These are phyloP conservation scores for Tachystola acroxantha DNA, from an alignment of 2,888 invertebrate genomes.

Conservation along the genomic window DNA sequence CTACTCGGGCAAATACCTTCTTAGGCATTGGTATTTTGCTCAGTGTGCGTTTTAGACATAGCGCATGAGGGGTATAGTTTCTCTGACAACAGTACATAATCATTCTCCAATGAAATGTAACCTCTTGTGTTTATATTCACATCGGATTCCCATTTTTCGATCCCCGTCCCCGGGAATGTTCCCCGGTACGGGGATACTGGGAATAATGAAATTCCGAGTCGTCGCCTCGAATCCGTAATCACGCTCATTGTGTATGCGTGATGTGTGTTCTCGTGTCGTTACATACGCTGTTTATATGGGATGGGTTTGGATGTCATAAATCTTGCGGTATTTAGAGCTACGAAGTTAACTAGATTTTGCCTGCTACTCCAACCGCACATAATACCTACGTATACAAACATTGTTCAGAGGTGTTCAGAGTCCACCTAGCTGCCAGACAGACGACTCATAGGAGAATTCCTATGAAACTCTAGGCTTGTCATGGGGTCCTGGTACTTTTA, in stretches of 20 bases:
- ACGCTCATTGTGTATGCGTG: slow-evolving; percentile 8
- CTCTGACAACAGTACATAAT: not conserved
- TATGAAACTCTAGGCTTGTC: too few species aligned
- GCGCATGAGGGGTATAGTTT: not conserved
- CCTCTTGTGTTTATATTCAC: not conserved
- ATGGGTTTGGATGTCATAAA: not conserved
- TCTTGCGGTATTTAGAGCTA: not conserved
- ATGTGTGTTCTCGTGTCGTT: not conserved
- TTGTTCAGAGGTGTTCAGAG: too few species aligned
- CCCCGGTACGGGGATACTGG: slow-evolving; percentile 3
- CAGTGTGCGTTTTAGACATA: too few species aligned
- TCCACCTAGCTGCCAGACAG: too few species aligned
- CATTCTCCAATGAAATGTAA: not conserved
- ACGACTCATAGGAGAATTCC: too few species aligned
- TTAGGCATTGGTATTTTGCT: too few species aligned
- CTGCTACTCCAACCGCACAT: too few species aligned
- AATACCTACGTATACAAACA: too few species aligned
- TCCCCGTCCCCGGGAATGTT: slow-evolving; percentile 3
- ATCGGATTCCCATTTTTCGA: slow-evolving; percentile 5
- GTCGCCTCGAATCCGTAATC: slow-evolving; percentile 39
- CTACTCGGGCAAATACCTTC: too few species aligned
- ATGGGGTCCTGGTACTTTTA: too few species aligned
- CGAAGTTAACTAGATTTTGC: too few species aligned
- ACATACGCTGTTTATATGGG: too few species aligned
- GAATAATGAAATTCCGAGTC: slow-evolving; percentile 40